phyloP scores from a whole-genome alignment of 2,113 vertebrate species.

The Saccopteryx bilineata region DNA sequence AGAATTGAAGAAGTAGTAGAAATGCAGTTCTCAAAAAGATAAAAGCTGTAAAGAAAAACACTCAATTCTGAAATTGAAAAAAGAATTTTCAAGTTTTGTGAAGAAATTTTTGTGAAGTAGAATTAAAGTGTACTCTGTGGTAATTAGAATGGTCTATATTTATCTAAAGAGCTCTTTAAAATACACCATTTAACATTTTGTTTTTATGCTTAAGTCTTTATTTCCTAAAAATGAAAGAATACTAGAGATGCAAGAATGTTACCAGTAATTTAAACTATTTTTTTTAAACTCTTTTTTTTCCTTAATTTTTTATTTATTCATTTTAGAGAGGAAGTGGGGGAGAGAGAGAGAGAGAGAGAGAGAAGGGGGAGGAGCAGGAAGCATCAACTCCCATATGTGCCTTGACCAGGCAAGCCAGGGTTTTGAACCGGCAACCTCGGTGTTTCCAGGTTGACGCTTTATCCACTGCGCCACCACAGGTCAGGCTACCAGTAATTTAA shows the following conservation, averaged over 20 bases:
- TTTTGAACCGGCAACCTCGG: no score
- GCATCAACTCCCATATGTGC: no score
- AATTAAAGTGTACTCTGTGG: neutral
- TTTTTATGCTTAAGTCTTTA: constrained; percentile 2
- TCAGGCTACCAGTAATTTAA: neutral
- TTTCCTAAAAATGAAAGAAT: neutral
- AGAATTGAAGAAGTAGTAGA: neutral
- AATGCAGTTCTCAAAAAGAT: neutral
- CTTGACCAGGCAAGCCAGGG: no score
- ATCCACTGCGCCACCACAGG: no score
- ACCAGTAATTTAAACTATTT: neutral
- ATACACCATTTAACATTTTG: neutral
- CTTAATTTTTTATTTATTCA: no score
- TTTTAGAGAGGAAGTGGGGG: no score
- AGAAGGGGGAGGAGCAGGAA: no score
- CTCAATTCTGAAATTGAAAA: neutral
- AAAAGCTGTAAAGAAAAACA: neutral
- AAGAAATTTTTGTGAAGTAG: neutral
- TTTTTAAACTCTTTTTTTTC: no score
- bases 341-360: no score
- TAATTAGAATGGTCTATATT: neutral
- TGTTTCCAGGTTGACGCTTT: no score
- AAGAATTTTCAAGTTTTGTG: neutral
- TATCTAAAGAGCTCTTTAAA: constrained; percentile 11
- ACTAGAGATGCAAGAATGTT: neutral